These are phyloP conservation scores for Nematostella vectensis DNA, from an alignment of 92 coral and sea anemone genomes.

Conservation along the genomic window DNA sequence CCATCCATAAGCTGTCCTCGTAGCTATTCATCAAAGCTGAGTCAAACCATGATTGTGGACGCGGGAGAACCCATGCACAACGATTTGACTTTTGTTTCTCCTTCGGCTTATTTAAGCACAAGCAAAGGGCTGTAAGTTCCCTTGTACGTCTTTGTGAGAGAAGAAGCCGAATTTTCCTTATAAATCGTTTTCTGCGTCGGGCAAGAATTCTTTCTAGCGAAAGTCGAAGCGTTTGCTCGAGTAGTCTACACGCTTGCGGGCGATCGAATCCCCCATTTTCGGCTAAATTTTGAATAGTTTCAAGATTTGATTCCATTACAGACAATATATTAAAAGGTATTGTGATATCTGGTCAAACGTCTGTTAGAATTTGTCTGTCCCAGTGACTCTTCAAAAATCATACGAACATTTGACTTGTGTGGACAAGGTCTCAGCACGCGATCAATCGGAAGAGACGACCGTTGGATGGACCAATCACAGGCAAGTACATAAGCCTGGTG, in stretches of 20 bases:
- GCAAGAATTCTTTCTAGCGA: neutral
- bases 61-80: constrained; percentile 34
- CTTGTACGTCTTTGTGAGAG: neutral
- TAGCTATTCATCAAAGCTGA: constrained; percentile 11
- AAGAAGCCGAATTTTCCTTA: neutral
- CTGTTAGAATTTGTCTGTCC: too few species aligned
- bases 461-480: too few species aligned
- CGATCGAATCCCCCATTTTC: too few species aligned
- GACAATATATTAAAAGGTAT: too few species aligned
- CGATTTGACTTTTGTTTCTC: constrained; percentile 2
- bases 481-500: too few species aligned
- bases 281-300: neutral
- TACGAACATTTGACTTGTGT: too few species aligned
- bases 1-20: constrained; percentile 30
- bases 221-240: neutral
- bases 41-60: constrained; percentile 43
- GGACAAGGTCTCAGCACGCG: too few species aligned
- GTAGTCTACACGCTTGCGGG: too few species aligned
- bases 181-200: neutral
- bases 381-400: too few species aligned
- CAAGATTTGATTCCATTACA: neutral
- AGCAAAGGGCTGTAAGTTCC: constrained; percentile 1
- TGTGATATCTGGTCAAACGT: too few species aligned
- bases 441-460: too few species aligned
- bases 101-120: neutral